These are phyloP conservation scores for Archocentrus centrarchus DNA, from an alignment of 2,113 vertebrate species.

Conservation along the genomic window DNA sequence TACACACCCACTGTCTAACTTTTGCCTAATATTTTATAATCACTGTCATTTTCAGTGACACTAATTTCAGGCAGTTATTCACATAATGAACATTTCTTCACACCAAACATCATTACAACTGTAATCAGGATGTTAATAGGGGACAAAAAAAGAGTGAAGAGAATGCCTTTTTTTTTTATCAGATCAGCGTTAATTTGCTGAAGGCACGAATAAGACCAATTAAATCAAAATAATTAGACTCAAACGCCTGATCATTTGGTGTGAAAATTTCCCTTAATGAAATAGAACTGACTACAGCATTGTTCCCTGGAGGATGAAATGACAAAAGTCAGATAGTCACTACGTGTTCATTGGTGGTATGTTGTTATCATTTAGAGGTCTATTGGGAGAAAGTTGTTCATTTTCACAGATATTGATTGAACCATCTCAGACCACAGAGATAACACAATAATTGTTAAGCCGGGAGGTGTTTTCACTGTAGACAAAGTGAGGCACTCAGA, in stretches of 20 bases:
- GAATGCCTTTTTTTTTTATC: conserved; percentile 46
- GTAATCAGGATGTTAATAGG: conserved; percentile 57
- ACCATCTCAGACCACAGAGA: neutral
- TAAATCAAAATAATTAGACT: conserved; percentile 66
- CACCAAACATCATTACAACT: conserved; percentile 53
- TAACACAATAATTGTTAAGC: neutral
- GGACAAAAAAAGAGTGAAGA: conserved; percentile 16
- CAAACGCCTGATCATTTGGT: conserved; percentile 43
- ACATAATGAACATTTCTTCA: conserved; percentile 58
- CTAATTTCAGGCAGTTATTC: conserved; percentile 48
- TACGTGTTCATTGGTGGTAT: neutral
- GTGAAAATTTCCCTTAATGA: conserved; percentile 48
- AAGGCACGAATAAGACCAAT: conserved; percentile 55
- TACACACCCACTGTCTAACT: neutral
- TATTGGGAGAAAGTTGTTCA: neutral
- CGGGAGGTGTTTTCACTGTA: neutral
- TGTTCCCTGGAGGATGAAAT: neutral
- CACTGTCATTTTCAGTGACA: conserved; percentile 32
- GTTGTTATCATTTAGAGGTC: neutral
- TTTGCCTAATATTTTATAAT: conserved; percentile 35
- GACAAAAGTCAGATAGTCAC: neutral
- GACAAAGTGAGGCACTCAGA: neutral
- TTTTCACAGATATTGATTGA: conserved; percentile 6
- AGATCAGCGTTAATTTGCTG: conserved; percentile 46
- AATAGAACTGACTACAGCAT: conserved; percentile 10